phyloP scores from a whole-genome alignment of 2,888 invertebrate species.

The Tridacna gigas region DNA sequence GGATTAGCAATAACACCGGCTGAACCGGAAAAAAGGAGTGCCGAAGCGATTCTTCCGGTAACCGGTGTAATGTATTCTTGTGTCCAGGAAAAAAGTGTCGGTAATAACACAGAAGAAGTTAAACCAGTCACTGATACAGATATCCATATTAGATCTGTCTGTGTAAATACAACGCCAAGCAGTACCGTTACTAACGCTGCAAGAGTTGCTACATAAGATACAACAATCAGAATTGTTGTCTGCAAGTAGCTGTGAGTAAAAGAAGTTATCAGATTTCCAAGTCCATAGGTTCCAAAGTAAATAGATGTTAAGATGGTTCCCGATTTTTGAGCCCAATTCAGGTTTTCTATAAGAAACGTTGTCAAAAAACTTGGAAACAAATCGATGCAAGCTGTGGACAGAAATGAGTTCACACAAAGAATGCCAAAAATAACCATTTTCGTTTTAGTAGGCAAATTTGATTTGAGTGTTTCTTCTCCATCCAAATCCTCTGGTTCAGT shows the following conservation, averaged over 20 bases:
- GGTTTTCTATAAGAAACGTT: constrained; percentile 42
- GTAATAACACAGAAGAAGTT: constrained; percentile 59
- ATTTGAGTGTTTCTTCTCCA: constrained; percentile 8
- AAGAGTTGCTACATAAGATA: constrained; percentile 33
- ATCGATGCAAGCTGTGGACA: constrained; percentile 45
- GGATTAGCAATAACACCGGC: constrained; percentile 62
- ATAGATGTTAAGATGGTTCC: constrained; percentile 39
- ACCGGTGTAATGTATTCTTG: constrained; percentile 62
- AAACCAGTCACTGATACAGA: constrained; percentile 53
- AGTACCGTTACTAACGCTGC: constrained; percentile 36
- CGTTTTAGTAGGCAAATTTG: constrained; percentile 15
- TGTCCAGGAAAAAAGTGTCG: constrained; percentile 65
- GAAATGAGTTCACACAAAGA: constrained; percentile 33
- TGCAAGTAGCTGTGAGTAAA: constrained; percentile 46
- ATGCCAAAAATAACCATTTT: constrained; percentile 27
- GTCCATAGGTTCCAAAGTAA: constrained; percentile 49
- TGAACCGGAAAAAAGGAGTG: constrained; percentile 58
- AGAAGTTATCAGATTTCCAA: constrained; percentile 46
- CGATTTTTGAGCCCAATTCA: constrained; percentile 31
- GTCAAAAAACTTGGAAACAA: constrained; percentile 47
- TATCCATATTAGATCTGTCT: constrained; percentile 49
- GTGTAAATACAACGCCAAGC: constrained; percentile 43
- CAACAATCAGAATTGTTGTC: constrained; percentile 40
- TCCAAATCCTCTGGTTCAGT: constrained; percentile 16
- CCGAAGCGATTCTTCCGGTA: constrained; percentile 60